Percentiles rank a stretch among this genome's conserved stretches.
These are phyloP conservation scores for Protomyctophum bolini DNA, from an alignment of 2,113 vertebrate genomes.

Conservation along the genomic window DNA sequence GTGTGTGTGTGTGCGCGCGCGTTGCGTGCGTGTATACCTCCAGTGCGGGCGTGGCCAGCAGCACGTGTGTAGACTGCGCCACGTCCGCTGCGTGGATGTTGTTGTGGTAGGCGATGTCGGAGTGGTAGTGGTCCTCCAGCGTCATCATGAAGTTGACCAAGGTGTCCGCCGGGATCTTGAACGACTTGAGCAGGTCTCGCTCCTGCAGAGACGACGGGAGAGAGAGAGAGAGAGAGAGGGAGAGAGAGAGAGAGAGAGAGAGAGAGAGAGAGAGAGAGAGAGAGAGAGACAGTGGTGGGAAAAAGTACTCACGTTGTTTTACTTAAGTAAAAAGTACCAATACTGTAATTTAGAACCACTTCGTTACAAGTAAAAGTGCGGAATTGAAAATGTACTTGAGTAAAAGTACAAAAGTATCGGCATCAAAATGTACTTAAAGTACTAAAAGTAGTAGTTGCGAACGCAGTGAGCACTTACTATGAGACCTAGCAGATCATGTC, in stretches of 20 bases:
- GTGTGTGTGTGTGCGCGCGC: too few species aligned
- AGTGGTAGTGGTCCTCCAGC: constrained; percentile 89
- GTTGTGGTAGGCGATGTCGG: constrained; percentile 93
- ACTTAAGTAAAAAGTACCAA: too few species aligned
- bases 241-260: background rate
- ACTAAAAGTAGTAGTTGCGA: background rate
- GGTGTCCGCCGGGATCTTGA: constrained; percentile 86
- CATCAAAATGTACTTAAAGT: too few species aligned
- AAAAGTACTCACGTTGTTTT: too few species aligned
- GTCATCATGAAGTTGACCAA: constrained; percentile 91
- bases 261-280: background rate
- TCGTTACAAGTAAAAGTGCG: too few species aligned
- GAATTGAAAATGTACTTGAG: too few species aligned
- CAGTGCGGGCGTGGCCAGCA: constrained; percentile 88
- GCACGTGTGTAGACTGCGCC: constrained; percentile 89
- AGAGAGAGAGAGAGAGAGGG: background rate
- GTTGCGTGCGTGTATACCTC: constrained; percentile 78
- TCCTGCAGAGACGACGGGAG: constrained; percentile 73
- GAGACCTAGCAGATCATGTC: too few species aligned
- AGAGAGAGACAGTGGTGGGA: background rate
- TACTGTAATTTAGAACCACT: too few species aligned
- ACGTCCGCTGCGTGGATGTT: constrained; percentile 92
- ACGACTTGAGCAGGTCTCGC: constrained; percentile 91
- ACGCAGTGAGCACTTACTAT: too few species aligned
- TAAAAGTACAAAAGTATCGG: too few species aligned